A percentile compares a stretch with the other conserved stretches of the same genome.
Evolutionary conservation across 2,797 vertebrate species (phyloP).

Genomic region (Myoxocephalus aenaeus): DNA sequence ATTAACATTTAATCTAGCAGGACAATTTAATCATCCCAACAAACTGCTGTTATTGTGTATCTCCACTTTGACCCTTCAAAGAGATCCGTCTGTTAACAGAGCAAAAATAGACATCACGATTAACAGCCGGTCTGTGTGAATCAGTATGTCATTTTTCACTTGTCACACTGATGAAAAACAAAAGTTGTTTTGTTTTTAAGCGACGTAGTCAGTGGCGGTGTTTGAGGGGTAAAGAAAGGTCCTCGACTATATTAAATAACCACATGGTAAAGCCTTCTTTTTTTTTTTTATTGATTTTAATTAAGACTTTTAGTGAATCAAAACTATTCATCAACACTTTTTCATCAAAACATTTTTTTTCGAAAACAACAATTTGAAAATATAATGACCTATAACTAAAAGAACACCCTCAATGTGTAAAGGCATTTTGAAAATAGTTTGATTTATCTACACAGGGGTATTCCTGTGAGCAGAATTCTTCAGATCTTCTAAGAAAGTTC

Average conservation of each 20-base stretch:
- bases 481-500: no score
- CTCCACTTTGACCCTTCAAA: slow-evolving; percentile 39
- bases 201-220: not conserved
- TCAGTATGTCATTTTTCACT: slow-evolving; percentile 2
- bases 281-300: not conserved
- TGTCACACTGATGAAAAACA: not conserved
- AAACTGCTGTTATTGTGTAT: slow-evolving; percentile 38
- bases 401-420: not conserved
- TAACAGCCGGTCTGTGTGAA: not conserved
- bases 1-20: slow-evolving; percentile 64
- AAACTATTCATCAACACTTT: not conserved
- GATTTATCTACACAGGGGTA: not conserved
- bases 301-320: not conserved
- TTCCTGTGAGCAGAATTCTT: no score
- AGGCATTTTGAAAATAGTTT: not conserved
- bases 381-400: not conserved
- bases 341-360: no score
- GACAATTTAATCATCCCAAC: slow-evolving; percentile 46
- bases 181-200: not conserved
- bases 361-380: no score
- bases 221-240: slow-evolving; percentile 1
- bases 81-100: slow-evolving; percentile 19
- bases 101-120: slow-evolving; percentile 14
- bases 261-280: no score
- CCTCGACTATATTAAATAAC: not conserved